Base-by-base conservation (phyloP, 1,140 invertebrate species). In the Rhizoglyphus robini region DNA sequence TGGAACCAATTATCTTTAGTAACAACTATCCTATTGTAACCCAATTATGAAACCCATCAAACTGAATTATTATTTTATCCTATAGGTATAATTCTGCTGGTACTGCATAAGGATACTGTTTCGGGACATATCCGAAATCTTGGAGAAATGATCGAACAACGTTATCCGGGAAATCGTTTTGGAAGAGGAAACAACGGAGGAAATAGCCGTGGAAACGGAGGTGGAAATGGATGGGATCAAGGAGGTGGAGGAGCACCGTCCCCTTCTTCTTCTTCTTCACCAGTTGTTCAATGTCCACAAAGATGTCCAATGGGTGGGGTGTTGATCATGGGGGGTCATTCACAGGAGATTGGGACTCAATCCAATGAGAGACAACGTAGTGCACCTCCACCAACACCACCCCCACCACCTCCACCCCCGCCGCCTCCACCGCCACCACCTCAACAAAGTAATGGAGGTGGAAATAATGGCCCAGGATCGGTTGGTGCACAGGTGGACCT, bases 371-470 rank as follows among this genome's bases (percentile, higher is more conserved):
- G 8, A 8, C 8, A 20, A 54, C 20, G 23, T 20, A 8, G 51
- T 15, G 23, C 15, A 8, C 23, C 31, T 8, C 31, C 51, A 54
- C 23, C 31, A 27, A 8, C 51, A 54, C 23, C 31, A 27, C 51
- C 51, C 8, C 51, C 51, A 54, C 51, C 51, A 15, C 51, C 51
- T 54, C 51, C 51, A 11, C 51, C 51, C 31, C 51, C 51, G 23
- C 51, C 31, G 8, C 51, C 51, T 11, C 51, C 51, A 54, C 51
- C 51, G 23, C 51, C 51, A 11, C 51, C 51, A 11, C 51, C 51
- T 20, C 51, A 8, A 54, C 51, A 15, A 23, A 46, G n/a, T 20
- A 11, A 11, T 18, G 18, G 36, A 41, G 8, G 8, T 41, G 36
- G 36, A 41, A 41, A 8, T 41, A 41, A 41, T n/a, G n/a, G 36